These are phyloP conservation scores for Catonia carolina DNA, from an alignment of 2,888 invertebrate species.

Conservation along the genomic window DNA sequence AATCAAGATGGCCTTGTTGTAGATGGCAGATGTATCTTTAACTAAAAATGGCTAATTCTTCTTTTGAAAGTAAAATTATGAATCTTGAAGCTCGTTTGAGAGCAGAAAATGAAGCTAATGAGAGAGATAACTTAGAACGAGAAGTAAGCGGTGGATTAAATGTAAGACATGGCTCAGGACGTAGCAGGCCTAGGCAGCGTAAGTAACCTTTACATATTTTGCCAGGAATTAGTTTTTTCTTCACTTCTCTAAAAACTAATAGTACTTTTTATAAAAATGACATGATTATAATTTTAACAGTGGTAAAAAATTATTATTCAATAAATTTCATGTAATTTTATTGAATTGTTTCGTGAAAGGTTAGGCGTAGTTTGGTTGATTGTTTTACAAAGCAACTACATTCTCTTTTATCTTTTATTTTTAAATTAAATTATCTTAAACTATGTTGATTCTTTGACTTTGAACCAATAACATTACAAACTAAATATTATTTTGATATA, in stretches of 20 bases:
- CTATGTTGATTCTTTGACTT: too few species aligned
- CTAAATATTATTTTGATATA: too few species aligned
- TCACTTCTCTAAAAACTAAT: too few species aligned
- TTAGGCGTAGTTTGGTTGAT: too few species aligned
- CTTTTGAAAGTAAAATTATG: slow-evolving; percentile 55
- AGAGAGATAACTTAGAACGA: slow-evolving; percentile 47
- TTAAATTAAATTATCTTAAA: too few species aligned
- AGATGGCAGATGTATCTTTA: slow-evolving; percentile 18
- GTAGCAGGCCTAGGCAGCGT: slow-evolving; percentile 58
- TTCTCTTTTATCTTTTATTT: too few species aligned
- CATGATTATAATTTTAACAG: too few species aligned
- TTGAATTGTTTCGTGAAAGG: too few species aligned
- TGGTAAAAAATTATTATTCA: too few species aligned
- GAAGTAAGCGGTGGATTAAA: slow-evolving; percentile 38
- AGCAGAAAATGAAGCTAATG: slow-evolving; percentile 58
- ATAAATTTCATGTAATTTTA: too few species aligned
- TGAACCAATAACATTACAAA: too few species aligned
- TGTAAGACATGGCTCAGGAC: slow-evolving; percentile 47
- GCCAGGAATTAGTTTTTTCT: slow-evolving; percentile 11
- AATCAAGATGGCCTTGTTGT: slow-evolving; percentile 16
- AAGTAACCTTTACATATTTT: slow-evolving; percentile 43
- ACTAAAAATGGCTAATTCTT: slow-evolving; percentile 34
- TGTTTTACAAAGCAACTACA: background rate
- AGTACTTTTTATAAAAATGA: too few species aligned
- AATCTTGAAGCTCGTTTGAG: slow-evolving; percentile 73